phyloP scores from a whole-genome alignment of 1,140 invertebrate genomes.

The Branchinecta lynchi region DNA sequence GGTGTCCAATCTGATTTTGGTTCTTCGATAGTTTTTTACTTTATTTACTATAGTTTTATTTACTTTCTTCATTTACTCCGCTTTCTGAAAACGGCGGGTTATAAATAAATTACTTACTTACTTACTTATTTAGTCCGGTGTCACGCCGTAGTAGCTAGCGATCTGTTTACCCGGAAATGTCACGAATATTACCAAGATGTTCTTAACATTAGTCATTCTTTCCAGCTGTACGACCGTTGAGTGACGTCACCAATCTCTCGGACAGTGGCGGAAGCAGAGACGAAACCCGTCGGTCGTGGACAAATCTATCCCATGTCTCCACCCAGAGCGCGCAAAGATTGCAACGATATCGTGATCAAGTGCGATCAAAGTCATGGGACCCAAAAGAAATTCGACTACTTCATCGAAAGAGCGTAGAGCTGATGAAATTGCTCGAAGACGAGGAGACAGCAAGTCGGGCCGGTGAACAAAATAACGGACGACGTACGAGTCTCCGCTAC shows the following conservation, averaged over 20 bases:
- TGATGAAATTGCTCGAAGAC: conserved; percentile 1
- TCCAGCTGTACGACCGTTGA: not conserved
- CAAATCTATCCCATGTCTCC: not conserved
- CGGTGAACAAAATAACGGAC: not conserved
- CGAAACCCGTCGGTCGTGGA: not conserved
- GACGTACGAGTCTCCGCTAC: conserved; percentile 1
- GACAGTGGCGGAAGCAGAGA: not conserved
- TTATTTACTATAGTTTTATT: no score
- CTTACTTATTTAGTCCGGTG: no score
- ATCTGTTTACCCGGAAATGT: no score
- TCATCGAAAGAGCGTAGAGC: not conserved
- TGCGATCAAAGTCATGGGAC: not conserved
- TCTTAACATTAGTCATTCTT: not conserved
- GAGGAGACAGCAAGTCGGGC: not conserved
- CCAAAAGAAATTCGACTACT: not conserved
- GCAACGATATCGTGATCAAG: not conserved
- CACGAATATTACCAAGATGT: no score
- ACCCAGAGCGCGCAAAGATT: not conserved
- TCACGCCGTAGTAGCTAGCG: no score
- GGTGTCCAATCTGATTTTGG: not conserved
- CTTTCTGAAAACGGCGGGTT: no score
- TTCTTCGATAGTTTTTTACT: conserved; percentile 2
- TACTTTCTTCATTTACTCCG: no score
- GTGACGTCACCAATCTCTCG: not conserved
- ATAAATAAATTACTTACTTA: no score